Percentiles rank a stretch among this genome's conserved stretches.
Evolutionary conservation across 2,888 invertebrate genomes (phyloP).

Genomic region (Ryuthela nishihirai): DNA sequence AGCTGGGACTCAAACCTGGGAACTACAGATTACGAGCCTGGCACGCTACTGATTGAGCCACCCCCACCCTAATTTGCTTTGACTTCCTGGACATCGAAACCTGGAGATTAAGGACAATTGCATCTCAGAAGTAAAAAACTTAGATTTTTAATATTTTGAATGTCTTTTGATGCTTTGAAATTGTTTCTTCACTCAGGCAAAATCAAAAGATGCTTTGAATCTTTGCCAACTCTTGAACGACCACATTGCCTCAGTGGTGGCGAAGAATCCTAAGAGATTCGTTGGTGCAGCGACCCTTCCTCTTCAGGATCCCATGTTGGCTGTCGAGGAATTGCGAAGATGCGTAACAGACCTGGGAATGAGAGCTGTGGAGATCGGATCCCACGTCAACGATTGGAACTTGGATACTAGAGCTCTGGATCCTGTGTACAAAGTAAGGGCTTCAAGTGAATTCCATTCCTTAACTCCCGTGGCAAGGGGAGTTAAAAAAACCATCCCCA

Average conservation of each 20-base stretch:
- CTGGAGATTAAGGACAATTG: no score
- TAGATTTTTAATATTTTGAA: no score
- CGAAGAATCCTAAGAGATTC: conserved; percentile 52
- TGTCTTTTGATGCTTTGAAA: no score
- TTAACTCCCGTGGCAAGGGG: no score
- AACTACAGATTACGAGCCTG: no score
- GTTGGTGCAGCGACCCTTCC: conserved; percentile 57
- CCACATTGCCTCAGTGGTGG: conserved; percentile 54
- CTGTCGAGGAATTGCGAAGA: conserved; percentile 55
- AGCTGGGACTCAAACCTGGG: no score
- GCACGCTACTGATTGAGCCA: no score
- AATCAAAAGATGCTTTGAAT: conserved; percentile 55
- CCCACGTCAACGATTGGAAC: conserved; percentile 58
- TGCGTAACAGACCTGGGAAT: conserved; percentile 53
- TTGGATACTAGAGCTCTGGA: conserved; percentile 55
- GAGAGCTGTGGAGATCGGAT: conserved; percentile 57
- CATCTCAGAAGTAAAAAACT: no score
- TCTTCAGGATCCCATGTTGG: conserved; percentile 55
- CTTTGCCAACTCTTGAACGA: conserved; percentile 56
- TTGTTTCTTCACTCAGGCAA: conserved; percentile 50
- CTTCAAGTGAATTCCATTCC: background rate
- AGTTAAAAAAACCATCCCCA: no score
- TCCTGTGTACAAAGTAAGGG: conserved; percentile 55
- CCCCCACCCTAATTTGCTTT: no score
- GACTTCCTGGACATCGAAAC: no score